These are phyloP conservation scores for Lepas anatifera DNA, from an alignment of 2,888 invertebrate genomes.

Conservation along the genomic window DNA sequence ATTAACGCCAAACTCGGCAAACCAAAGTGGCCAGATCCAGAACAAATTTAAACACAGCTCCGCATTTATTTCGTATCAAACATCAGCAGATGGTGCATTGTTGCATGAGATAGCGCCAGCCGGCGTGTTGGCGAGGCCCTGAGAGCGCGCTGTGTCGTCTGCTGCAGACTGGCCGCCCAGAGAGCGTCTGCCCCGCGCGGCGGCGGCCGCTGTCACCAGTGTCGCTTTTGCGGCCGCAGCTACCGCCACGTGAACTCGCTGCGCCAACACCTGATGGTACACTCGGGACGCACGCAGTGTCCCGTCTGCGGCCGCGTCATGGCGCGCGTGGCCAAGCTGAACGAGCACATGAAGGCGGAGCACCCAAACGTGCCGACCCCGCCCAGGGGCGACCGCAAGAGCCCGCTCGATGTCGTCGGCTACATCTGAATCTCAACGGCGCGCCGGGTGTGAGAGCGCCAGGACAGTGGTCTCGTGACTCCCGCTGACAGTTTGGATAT, in stretches of 20 bases:
- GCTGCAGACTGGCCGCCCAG: neutral
- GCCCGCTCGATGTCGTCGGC: neutral
- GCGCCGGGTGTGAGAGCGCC: neutral
- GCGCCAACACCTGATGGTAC: conserved; percentile 18
- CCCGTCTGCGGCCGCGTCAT: neutral
- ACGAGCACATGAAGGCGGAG: neutral
- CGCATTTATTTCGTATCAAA: too few relatives aligned
- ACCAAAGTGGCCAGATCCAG: too few relatives aligned
- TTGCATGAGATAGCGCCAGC: too few relatives aligned
- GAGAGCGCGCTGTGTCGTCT: too few relatives aligned
- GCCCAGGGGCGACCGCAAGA: neutral
- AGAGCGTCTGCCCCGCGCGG: neutral
- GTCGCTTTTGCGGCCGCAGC: conserved; percentile 39
- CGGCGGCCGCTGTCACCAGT: conserved; percentile 27
- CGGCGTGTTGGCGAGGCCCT: too few relatives aligned
- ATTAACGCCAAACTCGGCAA: too few relatives aligned
- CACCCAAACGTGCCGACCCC: neutral
- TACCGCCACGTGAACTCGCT: conserved; percentile 33
- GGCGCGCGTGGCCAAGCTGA: conserved; percentile 1
- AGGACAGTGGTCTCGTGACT: too few relatives aligned
- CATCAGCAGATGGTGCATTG: too few relatives aligned
- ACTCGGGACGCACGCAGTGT: conserved; percentile 10
- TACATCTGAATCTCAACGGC: neutral
- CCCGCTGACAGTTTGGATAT: too few relatives aligned
- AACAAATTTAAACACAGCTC: too few relatives aligned